Base-by-base conservation (phyloP, 2,888 invertebrate genomes). In the Tenthredo amoena region DNA sequence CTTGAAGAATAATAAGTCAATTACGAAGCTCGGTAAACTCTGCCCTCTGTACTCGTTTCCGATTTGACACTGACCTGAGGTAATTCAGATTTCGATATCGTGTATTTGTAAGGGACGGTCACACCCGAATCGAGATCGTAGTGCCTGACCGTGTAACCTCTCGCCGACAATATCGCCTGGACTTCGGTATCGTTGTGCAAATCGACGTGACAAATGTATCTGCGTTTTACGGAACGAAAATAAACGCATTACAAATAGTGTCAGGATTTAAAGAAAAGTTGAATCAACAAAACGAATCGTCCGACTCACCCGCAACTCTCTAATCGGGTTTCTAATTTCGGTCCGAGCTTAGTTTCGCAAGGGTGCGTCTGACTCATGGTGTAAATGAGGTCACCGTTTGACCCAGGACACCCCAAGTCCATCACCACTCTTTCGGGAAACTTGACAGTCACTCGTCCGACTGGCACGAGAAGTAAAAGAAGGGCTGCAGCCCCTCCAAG, bases 401-500 rank as follows among this genome's bases (percentile, higher is more conserved):
- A 86, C 15, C 86, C 89, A 2, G 89, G 86, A 90, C 96, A 96
- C 5, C 94, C 93, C 47, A 96, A 91, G 58, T 96, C 94, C 88
- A 97, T 93, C 87, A 96, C 95, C 21, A 95, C 94, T 74, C 94
- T 93, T 4, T 95, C 94, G 7, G 97, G 96, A 90, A 96, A 96
- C 15, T 95, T 95, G 72, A 96, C 94, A 0, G 95, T 96, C 88
- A 96, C 94, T 87, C 97, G 94, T 31, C 96, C 97, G 7, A 96
- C 95, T 0, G 97, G 97, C 62, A 97, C 96, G 12, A 96, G 94
- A 43, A 97, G 94, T 84, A 97, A 94, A 31, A 97, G 94, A 79
- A 97, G 93, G 0, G 96, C 96, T 6, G 96, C 95, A 6, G 94
- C 94, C 7, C 97, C 97, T 31, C 96, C 96, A 86, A 96, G 91